Conservation (phyloP, 2,797 vertebrate species). For the Poecile montanus region DNA sequence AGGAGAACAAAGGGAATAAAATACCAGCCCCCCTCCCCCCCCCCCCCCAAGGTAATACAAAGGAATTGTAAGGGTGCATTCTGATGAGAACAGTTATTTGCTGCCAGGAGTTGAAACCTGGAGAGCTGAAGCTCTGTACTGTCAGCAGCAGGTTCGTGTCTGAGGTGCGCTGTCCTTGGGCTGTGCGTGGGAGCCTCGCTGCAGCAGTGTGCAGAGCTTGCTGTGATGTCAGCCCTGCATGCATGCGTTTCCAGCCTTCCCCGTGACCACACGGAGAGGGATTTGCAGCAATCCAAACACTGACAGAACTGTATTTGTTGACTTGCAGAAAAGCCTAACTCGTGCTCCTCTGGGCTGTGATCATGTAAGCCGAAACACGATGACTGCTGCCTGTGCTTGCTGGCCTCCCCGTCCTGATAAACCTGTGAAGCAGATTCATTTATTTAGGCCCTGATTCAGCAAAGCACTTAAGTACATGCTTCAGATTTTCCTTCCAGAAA, state of each 20-base stretch:
- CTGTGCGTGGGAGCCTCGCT: neutral
- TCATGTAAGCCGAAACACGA: neutral
- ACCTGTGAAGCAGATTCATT: neutral
- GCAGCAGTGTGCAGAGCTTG: neutral
- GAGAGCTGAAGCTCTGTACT: neutral
- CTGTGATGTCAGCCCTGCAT: neutral
- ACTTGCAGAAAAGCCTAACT: slow-evolving; percentile 29
- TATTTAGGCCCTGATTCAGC: slow-evolving; percentile 41
- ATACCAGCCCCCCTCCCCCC: neutral
- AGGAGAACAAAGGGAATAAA: neutral
- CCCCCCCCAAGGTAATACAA: accelerated
- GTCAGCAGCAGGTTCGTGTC: neutral
- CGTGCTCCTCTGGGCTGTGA: neutral
- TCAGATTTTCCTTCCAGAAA: neutral
- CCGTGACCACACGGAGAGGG: neutral
- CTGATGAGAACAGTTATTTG: neutral
- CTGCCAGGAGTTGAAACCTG: neutral
- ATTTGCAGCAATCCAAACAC: slow-evolving; percentile 15
- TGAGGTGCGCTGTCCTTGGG: neutral
- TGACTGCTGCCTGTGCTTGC: neutral
- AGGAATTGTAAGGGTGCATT: neutral
- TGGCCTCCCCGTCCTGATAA: neutral
- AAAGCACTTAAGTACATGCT: neutral
- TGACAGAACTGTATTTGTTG: slow-evolving; percentile 18
- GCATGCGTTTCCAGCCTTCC: neutral